These are phyloP conservation scores for Halichoerus grypus DNA, from an alignment of 2,113 vertebrate genomes.

Conservation along the genomic window DNA sequence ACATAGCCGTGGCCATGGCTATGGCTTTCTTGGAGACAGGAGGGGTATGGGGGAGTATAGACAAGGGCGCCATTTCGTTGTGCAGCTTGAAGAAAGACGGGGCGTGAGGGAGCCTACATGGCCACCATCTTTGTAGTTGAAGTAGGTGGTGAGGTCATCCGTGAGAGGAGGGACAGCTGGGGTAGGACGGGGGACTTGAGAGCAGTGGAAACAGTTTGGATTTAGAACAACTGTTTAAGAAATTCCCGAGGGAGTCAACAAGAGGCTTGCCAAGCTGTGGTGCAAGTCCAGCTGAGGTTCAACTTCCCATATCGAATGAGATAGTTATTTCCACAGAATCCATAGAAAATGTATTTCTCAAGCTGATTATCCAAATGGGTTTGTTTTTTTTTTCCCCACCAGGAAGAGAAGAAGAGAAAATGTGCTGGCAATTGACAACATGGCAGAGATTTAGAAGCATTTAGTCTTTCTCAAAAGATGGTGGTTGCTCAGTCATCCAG, in stretches of 20 bases:
- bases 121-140: slow-evolving; percentile 28
- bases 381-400: neutral
- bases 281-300: slow-evolving; percentile 73
- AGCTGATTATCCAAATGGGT: slow-evolving; percentile 62
- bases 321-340: slow-evolving; percentile 75
- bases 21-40: slow-evolving; percentile 19
- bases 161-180: slow-evolving; percentile 73
- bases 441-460: neutral
- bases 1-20: neutral
- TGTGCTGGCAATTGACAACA: slow-evolving; percentile 14
- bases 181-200: slow-evolving; percentile 54
- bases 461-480: slow-evolving; percentile 12
- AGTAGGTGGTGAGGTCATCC: slow-evolving; percentile 73
- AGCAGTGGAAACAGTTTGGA: slow-evolving; percentile 77
- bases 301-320: slow-evolving; percentile 68
- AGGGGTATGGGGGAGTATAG: neutral
- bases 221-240: slow-evolving; percentile 78
- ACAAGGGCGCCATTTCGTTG: neutral
- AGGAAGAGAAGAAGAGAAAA: slow-evolving; percentile 61
- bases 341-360: slow-evolving; percentile 73
- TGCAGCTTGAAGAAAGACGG: slow-evolving; percentile 23
- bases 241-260: slow-evolving; percentile 74
- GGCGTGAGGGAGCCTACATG: neutral
- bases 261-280: slow-evolving; percentile 76
- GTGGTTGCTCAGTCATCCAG: neutral